Evolutionary conservation across 1,140 invertebrate genomes (phyloP).

Genomic region (Drosophila bifasciata): DNA sequence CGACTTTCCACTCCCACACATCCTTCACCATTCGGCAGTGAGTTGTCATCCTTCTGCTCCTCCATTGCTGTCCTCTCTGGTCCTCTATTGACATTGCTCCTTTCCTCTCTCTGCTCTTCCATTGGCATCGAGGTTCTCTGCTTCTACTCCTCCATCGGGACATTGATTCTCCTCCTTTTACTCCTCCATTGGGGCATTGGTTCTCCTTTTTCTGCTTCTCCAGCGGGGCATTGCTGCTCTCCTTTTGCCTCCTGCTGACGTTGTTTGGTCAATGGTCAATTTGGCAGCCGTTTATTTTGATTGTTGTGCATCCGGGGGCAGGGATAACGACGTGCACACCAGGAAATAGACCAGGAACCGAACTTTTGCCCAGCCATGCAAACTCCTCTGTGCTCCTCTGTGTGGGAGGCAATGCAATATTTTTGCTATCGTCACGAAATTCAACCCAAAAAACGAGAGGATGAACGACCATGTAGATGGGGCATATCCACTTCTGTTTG

Average conservation of each 20-base stretch:
- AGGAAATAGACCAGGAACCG: constrained; percentile 59
- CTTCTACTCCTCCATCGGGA: too few species aligned
- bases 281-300: constrained; percentile 84
- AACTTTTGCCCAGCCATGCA: constrained; percentile 17
- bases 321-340: constrained; percentile 76
- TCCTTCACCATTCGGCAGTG: background rate
- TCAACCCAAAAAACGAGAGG: constrained; percentile 54
- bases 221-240: background rate
- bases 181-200: too few species aligned
- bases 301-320: constrained; percentile 78
- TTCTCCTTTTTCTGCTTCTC: too few species aligned
- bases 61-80: background rate
- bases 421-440: constrained; percentile 66
- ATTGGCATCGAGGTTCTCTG: too few species aligned
- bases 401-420: constrained; percentile 39
- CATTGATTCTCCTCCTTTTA: constrained; percentile 1
- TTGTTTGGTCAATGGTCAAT: constrained; percentile 83
- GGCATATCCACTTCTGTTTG: constrained; percentile 25
- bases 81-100: too few species aligned
- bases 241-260: constrained; percentile 50
- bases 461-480: constrained; percentile 21
- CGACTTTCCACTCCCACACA: background rate
- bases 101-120: too few species aligned
- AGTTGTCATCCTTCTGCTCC: background rate
- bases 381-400: background rate